Percentiles rank a stretch among this genome's conserved stretches.
Evolutionary conservation across 2,888 invertebrate species (phyloP).

Genomic region (Troglohyphantes excavatus): DNA sequence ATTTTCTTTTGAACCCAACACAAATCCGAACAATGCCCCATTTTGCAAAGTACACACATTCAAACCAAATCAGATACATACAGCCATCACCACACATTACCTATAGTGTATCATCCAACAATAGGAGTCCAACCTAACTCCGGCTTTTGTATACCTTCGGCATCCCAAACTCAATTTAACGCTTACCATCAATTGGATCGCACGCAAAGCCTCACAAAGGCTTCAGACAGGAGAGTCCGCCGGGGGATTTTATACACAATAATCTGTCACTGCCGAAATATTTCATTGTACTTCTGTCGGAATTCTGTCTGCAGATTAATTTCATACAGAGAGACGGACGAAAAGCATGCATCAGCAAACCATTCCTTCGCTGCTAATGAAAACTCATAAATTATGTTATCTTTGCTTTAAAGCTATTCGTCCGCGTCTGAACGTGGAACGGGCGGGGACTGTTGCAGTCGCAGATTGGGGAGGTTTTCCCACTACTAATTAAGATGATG

Average conservation of each 20-base stretch:
- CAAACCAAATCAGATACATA: no score
- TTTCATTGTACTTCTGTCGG: slow-evolving; percentile 57
- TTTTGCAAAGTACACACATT: no score
- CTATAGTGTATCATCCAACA: slow-evolving; percentile 7
- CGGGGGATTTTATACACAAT: slow-evolving; percentile 38
- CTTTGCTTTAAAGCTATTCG: slow-evolving; percentile 35
- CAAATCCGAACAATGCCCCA: no score
- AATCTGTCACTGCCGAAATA: slow-evolving; percentile 47
- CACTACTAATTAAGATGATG: slow-evolving; percentile 41
- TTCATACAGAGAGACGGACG: slow-evolving; percentile 15
- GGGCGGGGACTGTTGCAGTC: slow-evolving; percentile 16
- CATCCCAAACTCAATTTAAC: slow-evolving; percentile 46
- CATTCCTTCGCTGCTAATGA: slow-evolving; percentile 53
- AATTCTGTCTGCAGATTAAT: slow-evolving; percentile 63
- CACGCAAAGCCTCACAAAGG: slow-evolving; percentile 8
- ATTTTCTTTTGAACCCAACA: no score
- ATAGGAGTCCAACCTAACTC: background rate
- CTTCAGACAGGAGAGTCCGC: background rate
- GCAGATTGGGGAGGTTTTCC: slow-evolving; percentile 15
- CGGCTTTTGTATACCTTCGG: background rate
- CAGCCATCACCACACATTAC: no score
- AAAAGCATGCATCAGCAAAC: slow-evolving; percentile 46
- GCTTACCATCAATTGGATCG: slow-evolving; percentile 25
- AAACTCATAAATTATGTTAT: slow-evolving; percentile 72
- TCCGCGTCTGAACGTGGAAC: slow-evolving; percentile 52